phyloP scores from a whole-genome alignment of 2,797 vertebrate genomes.

The Pipistrellus nathusii region DNA sequence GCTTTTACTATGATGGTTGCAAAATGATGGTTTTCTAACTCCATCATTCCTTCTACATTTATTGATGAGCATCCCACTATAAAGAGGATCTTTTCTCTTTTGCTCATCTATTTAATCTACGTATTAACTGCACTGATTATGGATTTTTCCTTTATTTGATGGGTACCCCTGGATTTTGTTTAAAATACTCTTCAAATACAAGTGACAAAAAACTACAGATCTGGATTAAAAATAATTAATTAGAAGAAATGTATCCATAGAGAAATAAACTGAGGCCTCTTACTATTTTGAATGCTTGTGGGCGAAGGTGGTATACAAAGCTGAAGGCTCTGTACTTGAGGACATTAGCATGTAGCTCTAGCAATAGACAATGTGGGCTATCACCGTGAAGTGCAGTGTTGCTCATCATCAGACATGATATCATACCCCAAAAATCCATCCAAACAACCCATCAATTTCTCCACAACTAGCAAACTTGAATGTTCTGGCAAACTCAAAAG shows the following conservation, averaged over 20 bases:
- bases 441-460: conserved; percentile 88
- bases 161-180: not conserved
- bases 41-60: not conserved
- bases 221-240: not conserved
- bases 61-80: not conserved
- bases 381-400: conserved; percentile 68
- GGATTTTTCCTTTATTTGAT: not conserved
- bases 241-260: not conserved
- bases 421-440: conserved; percentile 87
- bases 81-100: not conserved
- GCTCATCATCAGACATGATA: conserved; percentile 89
- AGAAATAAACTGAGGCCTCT: not conserved
- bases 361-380: conserved; percentile 70
- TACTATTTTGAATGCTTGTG: not conserved
- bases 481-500: conserved; percentile 85
- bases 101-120: not conserved
- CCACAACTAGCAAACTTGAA: conserved; percentile 87
- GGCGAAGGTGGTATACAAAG: not conserved
- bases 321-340: not conserved
- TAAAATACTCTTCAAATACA: conserved; percentile 42
- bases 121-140: conserved; percentile 4
- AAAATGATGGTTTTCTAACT: not conserved
- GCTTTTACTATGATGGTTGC: not conserved
- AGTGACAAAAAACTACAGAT: not conserved
- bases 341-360: conserved; percentile 67